A percentile compares a stretch with the other conserved stretches of the same genome.
These are phyloP conservation scores for Pseudocheirus occidentalis DNA, from an alignment of 2,797 vertebrate species.

Conservation along the genomic window DNA sequence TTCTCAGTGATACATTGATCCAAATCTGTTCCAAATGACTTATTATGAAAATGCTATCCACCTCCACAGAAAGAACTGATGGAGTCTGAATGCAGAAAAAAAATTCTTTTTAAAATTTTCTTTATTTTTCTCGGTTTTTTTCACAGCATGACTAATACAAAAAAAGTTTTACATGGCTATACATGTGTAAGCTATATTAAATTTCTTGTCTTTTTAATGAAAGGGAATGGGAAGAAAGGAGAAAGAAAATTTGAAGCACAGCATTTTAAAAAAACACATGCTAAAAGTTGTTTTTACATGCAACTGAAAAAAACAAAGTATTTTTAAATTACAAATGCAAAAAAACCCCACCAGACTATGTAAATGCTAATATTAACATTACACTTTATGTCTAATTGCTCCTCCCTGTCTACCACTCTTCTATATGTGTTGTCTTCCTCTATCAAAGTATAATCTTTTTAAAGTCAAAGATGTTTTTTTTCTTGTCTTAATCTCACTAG, in stretches of 20 bases:
- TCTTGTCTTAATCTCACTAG: no score
- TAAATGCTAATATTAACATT: background rate
- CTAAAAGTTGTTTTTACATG: background rate
- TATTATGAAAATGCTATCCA: no score
- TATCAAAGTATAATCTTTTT: background rate
- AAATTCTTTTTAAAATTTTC: no score
- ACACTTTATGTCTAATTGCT: background rate
- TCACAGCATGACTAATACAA: background rate
- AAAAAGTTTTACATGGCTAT: background rate
- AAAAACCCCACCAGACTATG: background rate
- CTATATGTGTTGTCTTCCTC: background rate
- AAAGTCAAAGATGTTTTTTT: no score
- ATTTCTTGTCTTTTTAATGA: background rate
- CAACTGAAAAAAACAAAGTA: background rate
- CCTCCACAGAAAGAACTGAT: no score
- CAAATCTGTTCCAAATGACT: no score
- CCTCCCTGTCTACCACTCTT: background rate
- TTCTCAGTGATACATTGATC: no score
- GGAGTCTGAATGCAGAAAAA: no score
- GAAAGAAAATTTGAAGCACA: background rate
- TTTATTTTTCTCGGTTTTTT: no score
- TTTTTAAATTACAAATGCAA: background rate
- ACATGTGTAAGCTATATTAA: background rate
- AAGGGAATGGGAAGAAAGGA: background rate
- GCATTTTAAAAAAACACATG: background rate